These are phyloP conservation scores for Xestia rhomboidea DNA, from an alignment of 2,888 invertebrate genomes.

Conservation along the genomic window DNA sequence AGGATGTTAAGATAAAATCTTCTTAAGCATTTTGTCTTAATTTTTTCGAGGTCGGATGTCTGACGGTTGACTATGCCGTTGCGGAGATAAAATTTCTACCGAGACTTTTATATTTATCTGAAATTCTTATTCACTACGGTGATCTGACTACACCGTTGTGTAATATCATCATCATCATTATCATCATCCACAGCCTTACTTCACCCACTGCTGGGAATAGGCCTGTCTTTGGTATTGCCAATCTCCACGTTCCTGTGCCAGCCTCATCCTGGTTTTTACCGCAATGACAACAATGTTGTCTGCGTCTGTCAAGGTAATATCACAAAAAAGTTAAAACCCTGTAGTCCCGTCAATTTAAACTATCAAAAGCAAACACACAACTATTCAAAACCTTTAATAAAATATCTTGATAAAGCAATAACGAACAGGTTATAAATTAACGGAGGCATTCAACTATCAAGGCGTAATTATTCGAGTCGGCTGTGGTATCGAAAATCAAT, in stretches of 20 bases:
- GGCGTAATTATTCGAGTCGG: constrained; percentile 36
- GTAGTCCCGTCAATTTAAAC: constrained; percentile 2
- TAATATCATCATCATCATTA: neutral
- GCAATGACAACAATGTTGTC: neutral
- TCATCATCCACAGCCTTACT: neutral
- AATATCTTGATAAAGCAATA: constrained; percentile 37
- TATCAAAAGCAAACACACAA: constrained; percentile 24
- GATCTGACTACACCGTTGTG: neutral
- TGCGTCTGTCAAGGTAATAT: neutral
- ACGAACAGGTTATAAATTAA: constrained; percentile 31
- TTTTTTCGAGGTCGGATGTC: constrained; percentile 58
- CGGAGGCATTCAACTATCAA: constrained; percentile 37
- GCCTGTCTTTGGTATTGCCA: no score
- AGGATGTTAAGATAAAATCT: constrained; percentile 63
- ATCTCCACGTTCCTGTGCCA: neutral
- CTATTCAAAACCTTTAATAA: constrained; percentile 25
- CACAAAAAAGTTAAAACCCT: neutral
- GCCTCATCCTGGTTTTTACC: neutral
- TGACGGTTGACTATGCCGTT: constrained; percentile 15
- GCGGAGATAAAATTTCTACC: constrained; percentile 10
- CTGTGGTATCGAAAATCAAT: constrained; percentile 55
- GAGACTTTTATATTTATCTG: neutral
- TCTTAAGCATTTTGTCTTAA: constrained; percentile 56
- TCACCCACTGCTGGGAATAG: neutral
- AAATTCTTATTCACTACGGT: neutral